phyloP scores from a whole-genome alignment of 1,140 invertebrate genomes.

The Zaprionus capensis region DNA sequence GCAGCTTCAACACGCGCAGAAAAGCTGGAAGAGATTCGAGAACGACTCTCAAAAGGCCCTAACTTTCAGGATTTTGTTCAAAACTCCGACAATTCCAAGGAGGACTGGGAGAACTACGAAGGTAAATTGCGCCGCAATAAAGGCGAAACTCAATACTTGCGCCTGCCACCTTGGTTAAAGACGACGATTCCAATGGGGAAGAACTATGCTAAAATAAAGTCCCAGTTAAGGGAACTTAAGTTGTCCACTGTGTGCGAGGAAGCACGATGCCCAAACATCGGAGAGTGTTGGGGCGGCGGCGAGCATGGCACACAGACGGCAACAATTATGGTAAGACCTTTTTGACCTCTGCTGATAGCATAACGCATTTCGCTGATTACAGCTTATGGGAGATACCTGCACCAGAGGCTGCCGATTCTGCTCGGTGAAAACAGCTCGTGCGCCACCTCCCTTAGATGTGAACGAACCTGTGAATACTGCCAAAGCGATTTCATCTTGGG shows the following conservation, averaged over 20 bases:
- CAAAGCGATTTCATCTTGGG: conserved; percentile 96
- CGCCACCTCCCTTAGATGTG: conserved; percentile 95
- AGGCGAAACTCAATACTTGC: conserved; percentile 91
- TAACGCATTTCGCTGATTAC: conserved; percentile 62
- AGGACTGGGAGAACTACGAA: conserved; percentile 88
- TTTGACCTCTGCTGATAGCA: conserved; percentile 57
- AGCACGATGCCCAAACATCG: conserved; percentile 99
- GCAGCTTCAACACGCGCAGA: conserved; percentile 63
- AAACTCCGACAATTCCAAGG: conserved; percentile 84
- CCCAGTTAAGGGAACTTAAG: conserved; percentile 94
- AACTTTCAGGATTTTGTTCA: conserved; percentile 88
- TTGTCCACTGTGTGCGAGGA: conserved; percentile 99
- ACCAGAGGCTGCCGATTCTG: conserved; percentile 98
- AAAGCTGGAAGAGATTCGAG: conserved; percentile 85
- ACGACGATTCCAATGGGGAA: conserved; percentile 96
- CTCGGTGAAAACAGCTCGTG: conserved; percentile 97
- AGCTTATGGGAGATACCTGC: conserved; percentile 97
- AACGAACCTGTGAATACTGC: conserved; percentile 97
- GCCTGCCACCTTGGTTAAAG: conserved; percentile 98
- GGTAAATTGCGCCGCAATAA: conserved; percentile 94
- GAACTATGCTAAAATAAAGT: conserved; percentile 94
- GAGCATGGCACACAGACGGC: conserved; percentile 94
- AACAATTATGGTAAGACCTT: conserved; percentile 92
- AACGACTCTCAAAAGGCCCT: conserved; percentile 87
- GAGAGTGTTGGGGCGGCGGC: conserved; percentile 99